These are phyloP conservation scores for Bothrops jararaca DNA, from an alignment of 2,113 vertebrate genomes.

Conservation along the genomic window DNA sequence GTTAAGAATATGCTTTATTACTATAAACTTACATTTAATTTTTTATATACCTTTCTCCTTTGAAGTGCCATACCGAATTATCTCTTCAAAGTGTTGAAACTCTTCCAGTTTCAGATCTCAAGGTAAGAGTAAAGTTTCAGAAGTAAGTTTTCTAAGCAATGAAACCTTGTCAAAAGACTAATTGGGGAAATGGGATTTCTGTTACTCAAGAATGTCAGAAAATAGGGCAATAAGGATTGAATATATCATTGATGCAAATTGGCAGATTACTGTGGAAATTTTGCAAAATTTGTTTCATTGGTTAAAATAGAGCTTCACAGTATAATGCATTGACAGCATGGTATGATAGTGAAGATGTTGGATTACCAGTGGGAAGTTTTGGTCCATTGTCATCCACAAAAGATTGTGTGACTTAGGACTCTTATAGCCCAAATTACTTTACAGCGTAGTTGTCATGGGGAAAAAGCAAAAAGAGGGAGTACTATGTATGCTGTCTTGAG, in stretches of 20 bases:
- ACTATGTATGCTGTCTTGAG: neutral
- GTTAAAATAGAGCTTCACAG: neutral
- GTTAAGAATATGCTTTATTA: neutral
- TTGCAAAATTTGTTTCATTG: neutral
- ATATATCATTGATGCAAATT: neutral
- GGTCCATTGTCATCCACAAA: neutral
- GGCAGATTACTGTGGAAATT: neutral
- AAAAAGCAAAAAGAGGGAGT: neutral
- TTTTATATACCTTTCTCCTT: conserved; percentile 45
- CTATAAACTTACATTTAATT: neutral
- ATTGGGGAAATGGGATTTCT: neutral
- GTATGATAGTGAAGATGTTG: neutral
- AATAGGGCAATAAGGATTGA: neutral
- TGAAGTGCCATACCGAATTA: conserved; percentile 66
- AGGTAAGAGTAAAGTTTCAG: conserved; percentile 63
- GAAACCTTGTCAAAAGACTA: neutral
- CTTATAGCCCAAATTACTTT: neutral
- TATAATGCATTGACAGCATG: neutral
- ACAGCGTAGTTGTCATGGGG: neutral
- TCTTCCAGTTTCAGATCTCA: conserved; percentile 33
- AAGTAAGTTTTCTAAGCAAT: neutral
- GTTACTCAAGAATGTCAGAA: neutral
- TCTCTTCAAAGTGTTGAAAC: conserved; percentile 35
- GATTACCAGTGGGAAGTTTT: neutral
- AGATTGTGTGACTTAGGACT: neutral